Conservation (phyloP, 2,797 vertebrate species). For the Acanthis flammea region DNA sequence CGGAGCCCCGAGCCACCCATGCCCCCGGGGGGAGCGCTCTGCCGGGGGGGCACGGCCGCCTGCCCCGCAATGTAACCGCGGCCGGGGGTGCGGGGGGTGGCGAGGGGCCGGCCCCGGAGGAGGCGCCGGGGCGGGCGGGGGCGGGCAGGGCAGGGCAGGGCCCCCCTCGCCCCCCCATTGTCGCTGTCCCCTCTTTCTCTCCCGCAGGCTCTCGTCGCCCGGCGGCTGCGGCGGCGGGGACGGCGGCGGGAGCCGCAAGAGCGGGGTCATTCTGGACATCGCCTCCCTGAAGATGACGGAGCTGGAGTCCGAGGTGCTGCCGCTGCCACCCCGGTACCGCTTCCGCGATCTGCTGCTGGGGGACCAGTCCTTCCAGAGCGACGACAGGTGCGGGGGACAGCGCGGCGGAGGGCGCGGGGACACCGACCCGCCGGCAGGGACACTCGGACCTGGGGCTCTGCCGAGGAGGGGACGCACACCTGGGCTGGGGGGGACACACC, state of each 20-base stretch:
- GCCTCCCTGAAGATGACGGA: slow-evolving; percentile 86
- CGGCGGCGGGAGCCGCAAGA: slow-evolving; percentile 75
- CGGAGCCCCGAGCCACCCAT: neutral
- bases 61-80: slow-evolving; percentile 57
- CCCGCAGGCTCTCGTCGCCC: slow-evolving; percentile 65
- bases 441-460: accelerated
- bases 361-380: slow-evolving; percentile 91
- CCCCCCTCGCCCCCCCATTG: neutral
- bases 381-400: slow-evolving; percentile 86
- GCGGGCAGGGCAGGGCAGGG: neutral
- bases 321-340: slow-evolving; percentile 91
- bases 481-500: neutral
- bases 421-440: neutral
- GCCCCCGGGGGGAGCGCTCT: neutral
- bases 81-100: neutral
- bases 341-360: slow-evolving; percentile 93
- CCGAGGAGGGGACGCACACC: accelerated
- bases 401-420: neutral
- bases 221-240: slow-evolving; percentile 60
- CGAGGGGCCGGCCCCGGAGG: neutral
- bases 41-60: slow-evolving; percentile 34
- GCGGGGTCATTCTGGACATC: slow-evolving; percentile 85
- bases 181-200: neutral
- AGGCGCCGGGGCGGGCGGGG: neutral
- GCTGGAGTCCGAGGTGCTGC: slow-evolving; percentile 89